phyloP scores from a whole-genome alignment of 2,797 vertebrate species.

The Coranthus polyacanthus region DNA sequence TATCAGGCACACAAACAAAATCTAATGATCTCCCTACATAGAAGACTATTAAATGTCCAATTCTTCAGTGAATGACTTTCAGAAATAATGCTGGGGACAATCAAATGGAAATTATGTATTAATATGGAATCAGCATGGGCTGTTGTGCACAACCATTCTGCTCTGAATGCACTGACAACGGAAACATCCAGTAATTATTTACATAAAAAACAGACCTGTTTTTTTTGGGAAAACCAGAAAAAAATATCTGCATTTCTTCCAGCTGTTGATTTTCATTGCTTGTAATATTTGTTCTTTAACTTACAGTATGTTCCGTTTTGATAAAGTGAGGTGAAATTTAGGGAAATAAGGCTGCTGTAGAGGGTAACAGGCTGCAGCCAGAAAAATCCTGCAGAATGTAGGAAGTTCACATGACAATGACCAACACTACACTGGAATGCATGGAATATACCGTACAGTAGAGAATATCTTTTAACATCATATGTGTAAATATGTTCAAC shows the following conservation, averaged over 20 bases:
- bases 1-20: conserved; percentile 18
- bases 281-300: conserved; percentile 1
- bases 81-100: conserved; percentile 2
- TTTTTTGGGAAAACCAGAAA: too few species aligned
- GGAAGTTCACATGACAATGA: background rate
- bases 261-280: conserved; percentile 1
- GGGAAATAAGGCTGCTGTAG: conserved; percentile 2
- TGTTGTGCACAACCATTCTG: background rate
- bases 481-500: too few species aligned
- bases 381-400: background rate
- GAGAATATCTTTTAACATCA: too few species aligned
- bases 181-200: background rate
- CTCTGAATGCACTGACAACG: background rate
- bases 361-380: background rate
- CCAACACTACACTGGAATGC: background rate
- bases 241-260: too few species aligned
- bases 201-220: background rate
- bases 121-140: conserved; percentile 5
- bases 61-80: conserved; percentile 13
- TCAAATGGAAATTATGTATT: conserved; percentile 10
- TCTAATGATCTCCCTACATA: conserved; percentile 13
- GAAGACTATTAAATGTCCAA: background rate
- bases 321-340: conserved; percentile 8
- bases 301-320: background rate
- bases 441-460: too few species aligned